Base-by-base conservation (phyloP, 2,888 invertebrate species). In the Machimus rusticus region DNA sequence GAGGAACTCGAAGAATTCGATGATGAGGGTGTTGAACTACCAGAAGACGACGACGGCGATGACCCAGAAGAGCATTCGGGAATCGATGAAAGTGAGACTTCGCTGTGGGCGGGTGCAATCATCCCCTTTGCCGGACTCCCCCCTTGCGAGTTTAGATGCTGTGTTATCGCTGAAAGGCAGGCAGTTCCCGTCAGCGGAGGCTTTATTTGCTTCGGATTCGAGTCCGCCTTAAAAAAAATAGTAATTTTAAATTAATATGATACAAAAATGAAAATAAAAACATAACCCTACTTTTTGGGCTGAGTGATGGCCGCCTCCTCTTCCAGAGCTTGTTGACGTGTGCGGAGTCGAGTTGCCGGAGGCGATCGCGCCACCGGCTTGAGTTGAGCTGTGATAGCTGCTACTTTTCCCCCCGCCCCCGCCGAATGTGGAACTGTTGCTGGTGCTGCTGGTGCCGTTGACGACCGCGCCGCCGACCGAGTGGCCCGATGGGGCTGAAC, bases 371-470 rank as follows among this genome's bases (percentile, higher is more conserved):
- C 39, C 16, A 43, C 51, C 28, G n/a, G 3, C 5, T 37, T 39
- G 34, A 16, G 12, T 39, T 74, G 57, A 23, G 90, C 89, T 86
- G 90, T 89, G 39, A 12, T 39, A 89, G 90, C 74, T 88, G 84
- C 89, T 89, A 88, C 92, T 93, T 91, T 93, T 92, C 92, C 93
- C 92, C 87, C 93, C 92, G 87, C 93, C 92, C 51, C 93, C 90
- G 87, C 93, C 93, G 89, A 93, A 89, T 1, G 90, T 89, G 0
- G 90, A 89, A 28, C 31, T 81, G 16, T n/a, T 55, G 55, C n/a
- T 81, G 34, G 2, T 77, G 14, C 37, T 28, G 31, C 77, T 82
- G 39, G 4, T 5, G 0, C 46, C 16, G 5, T n/a, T 51, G 77
- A 9, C 34, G 74, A 28, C 19, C n/a, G 19, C n/a, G 34, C 14